phyloP scores from a whole-genome alignment of 2,888 invertebrate species.

The Aquatica leii region DNA sequence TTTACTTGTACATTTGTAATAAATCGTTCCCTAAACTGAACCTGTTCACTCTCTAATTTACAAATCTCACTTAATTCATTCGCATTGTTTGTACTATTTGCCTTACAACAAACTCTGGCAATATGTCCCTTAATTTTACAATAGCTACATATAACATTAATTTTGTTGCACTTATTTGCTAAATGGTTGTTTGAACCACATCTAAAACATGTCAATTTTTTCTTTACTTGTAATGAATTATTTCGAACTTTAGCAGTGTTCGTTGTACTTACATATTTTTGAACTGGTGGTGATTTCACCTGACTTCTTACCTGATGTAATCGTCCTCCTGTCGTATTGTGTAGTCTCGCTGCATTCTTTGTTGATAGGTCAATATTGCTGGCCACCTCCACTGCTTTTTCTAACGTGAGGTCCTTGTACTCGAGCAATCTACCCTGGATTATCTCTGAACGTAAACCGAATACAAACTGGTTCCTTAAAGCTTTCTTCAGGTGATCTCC shows the following conservation, averaged over 20 bases:
- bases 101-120: not conserved
- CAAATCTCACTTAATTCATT: not conserved
- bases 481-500: slow-evolving; percentile 44
- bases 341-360: not conserved
- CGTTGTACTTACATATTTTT: no score
- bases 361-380: not conserved
- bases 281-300: no score
- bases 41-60: no score
- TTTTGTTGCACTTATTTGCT: not conserved
- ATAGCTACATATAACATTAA: not conserved
- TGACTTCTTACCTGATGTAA: no score
- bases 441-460: not conserved
- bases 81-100: not conserved
- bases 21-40: not conserved
- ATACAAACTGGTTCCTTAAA: slow-evolving; percentile 46
- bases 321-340: not conserved
- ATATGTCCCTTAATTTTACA: not conserved
- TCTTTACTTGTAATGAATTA: no score
- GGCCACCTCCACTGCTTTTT: not conserved
- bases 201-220: not conserved
- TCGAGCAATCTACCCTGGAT: not conserved
- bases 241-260: no score
- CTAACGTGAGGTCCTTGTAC: not conserved
- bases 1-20: not conserved
- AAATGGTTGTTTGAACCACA: not conserved